phyloP scores from a whole-genome alignment of 2,888 invertebrate genomes.

The Aspidiotus rigidus region DNA sequence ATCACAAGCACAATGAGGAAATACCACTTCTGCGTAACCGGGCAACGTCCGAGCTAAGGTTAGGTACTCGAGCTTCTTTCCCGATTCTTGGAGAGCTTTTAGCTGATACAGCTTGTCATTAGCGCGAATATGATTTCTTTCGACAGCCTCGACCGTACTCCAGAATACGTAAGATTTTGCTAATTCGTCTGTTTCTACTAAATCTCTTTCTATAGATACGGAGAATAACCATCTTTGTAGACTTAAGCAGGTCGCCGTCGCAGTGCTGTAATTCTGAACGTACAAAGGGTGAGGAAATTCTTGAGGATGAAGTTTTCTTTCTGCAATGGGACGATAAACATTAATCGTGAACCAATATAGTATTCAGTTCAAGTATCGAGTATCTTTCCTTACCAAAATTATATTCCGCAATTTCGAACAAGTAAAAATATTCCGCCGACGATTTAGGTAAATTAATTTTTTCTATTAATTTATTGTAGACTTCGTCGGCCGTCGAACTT shows the following conservation, averaged over 20 bases:
- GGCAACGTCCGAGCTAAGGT: conserved; percentile 72
- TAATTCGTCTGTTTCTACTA: conserved; percentile 57
- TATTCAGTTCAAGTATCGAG: too few relatives aligned
- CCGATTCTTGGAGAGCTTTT: conserved; percentile 86
- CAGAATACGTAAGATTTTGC: conserved; percentile 79
- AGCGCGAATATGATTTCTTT: conserved; percentile 81
- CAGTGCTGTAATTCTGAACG: conserved; percentile 97
- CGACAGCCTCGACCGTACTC: conserved; percentile 93
- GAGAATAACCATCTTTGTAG: conserved; percentile 82
- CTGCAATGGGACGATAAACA: conserved; percentile 48
- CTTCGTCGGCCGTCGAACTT: conserved; percentile 81
- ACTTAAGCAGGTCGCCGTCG: conserved; percentile 86
- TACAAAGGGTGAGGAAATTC: conserved; percentile 97
- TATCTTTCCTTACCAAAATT: conserved; percentile 68
- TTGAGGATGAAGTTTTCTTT: conserved; percentile 82
- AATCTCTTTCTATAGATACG: conserved; percentile 56
- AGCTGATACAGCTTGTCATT: conserved; percentile 89
- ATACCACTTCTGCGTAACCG: conserved; percentile 87
- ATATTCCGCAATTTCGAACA: conserved; percentile 95
- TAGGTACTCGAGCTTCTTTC: conserved; percentile 77
- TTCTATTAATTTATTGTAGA: conserved; percentile 76
- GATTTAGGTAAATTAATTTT: conserved; percentile 72
- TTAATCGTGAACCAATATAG: too few relatives aligned
- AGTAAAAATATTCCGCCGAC: conserved; percentile 81
- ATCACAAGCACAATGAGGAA: conserved; percentile 91